These are phyloP conservation scores for Erethizon dorsatum DNA, from an alignment of 2,797 vertebrate species.

Conservation along the genomic window DNA sequence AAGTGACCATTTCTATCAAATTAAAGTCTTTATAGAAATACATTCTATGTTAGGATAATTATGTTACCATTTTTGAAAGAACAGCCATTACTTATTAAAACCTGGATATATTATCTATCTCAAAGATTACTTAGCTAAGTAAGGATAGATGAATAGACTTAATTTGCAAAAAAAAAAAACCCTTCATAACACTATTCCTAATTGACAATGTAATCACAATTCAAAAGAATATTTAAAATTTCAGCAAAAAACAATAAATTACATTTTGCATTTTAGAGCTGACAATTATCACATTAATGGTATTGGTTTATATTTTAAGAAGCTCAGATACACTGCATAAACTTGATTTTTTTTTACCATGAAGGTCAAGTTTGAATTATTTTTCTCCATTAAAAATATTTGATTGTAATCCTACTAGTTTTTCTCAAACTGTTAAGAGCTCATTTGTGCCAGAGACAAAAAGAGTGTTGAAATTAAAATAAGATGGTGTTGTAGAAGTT, in stretches of 20 bases:
- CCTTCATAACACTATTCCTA: not conserved
- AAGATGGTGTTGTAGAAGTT: not conserved
- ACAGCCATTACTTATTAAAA: conserved; percentile 35
- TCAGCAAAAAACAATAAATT: conserved; percentile 35
- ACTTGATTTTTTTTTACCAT: conserved; percentile 9
- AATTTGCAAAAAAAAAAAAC: conserved; percentile 53
- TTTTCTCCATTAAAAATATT: not conserved
- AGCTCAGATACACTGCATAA: not conserved
- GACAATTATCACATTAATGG: not conserved
- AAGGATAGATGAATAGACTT: not conserved
- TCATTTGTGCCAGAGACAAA: conserved; percentile 18
- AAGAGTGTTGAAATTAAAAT: conserved; percentile 34
- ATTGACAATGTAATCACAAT: not conserved
- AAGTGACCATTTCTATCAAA: conserved; percentile 32
- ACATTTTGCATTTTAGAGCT: conserved; percentile 35
- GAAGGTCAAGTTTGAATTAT: conserved; percentile 30
- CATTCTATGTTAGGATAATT: conserved; percentile 1
- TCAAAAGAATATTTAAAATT: conserved; percentile 40
- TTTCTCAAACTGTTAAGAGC: not conserved
- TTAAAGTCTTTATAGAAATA: conserved; percentile 37
- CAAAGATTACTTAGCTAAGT: conserved; percentile 42
- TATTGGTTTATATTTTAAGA: conserved; percentile 59
- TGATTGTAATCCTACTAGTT: not conserved
- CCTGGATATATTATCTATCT: not conserved
- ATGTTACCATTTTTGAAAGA: conserved; percentile 31